A percentile compares a stretch with the other conserved stretches of the same genome.
Evolutionary conservation across 2,888 invertebrate genomes (phyloP).

Genomic region (Operophtera brumata): DNA sequence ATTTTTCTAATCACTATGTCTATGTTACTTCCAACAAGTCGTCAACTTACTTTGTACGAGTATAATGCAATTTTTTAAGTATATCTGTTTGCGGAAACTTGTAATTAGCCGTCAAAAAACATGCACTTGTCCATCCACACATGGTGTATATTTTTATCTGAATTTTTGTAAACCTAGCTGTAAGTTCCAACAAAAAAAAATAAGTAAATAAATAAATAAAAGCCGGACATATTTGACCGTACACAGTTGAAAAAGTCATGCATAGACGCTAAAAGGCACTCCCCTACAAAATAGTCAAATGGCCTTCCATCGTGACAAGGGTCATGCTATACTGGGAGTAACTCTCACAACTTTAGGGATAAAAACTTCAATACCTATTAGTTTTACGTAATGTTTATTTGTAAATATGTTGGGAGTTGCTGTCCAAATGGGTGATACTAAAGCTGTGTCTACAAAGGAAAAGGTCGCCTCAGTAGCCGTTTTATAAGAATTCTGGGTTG

Average conservation of each 20-base stretch:
- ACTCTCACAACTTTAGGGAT: slow-evolving; percentile 30
- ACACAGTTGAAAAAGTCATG: no score
- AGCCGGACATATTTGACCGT: neutral
- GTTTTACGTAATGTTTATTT: slow-evolving; percentile 26
- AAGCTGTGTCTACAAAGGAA: slow-evolving; percentile 5
- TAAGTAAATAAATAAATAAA: no score
- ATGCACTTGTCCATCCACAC: no score
- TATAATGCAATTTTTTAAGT: no score
- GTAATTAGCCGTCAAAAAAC: no score
- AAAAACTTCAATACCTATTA: slow-evolving; percentile 28
- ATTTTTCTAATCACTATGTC: no score
- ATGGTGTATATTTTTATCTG: no score
- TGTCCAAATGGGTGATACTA: slow-evolving; percentile 8
- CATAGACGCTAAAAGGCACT: neutral
- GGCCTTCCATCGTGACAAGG: slow-evolving; percentile 31
- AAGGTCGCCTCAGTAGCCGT: neutral
- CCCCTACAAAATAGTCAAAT: slow-evolving; percentile 21
- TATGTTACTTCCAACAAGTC: no score
- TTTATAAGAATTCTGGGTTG: neutral
- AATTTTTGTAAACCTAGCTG: neutral
- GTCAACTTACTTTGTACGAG: no score
- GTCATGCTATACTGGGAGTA: slow-evolving; percentile 27
- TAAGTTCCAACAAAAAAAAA: no score
- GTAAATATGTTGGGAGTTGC: slow-evolving; percentile 20
- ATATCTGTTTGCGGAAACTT: no score